These are phyloP conservation scores for Eutrigla gurnardus DNA, from an alignment of 2,797 vertebrate species.

Conservation along the genomic window DNA sequence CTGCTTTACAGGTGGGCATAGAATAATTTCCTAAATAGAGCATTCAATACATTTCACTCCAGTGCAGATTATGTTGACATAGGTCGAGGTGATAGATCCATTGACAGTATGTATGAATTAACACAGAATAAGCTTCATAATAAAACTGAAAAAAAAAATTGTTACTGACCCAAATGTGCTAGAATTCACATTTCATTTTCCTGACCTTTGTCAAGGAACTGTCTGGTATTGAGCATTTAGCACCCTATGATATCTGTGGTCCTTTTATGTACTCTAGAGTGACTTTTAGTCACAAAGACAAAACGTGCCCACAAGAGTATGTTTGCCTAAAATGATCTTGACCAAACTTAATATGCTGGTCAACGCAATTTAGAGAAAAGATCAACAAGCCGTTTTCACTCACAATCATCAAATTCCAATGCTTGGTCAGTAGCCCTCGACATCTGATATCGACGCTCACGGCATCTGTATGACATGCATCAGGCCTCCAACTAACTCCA, in stretches of 20 bases:
- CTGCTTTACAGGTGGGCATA: background rate
- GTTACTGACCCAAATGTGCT: background rate
- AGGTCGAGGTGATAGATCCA: background rate
- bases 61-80: background rate
- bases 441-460: too few species aligned
- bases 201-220: constrained; percentile 16
- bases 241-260: constrained; percentile 8
- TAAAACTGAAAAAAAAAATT: background rate
- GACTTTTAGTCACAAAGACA: constrained; percentile 16
- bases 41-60: background rate
- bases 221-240: background rate
- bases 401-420: background rate
- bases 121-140: background rate
- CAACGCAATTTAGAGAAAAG: background rate
- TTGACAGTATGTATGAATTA: background rate
- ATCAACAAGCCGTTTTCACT: background rate
- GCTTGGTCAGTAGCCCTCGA: too few species aligned
- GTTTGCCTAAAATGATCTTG: background rate
- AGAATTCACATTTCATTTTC: constrained; percentile 5
- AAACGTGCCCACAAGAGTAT: constrained; percentile 1
- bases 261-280: background rate
- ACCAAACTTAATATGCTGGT: background rate
- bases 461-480: too few species aligned
- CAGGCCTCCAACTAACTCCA: too few species aligned
- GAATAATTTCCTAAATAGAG: background rate